A percentile compares a stretch with the other conserved stretches of the same genome.
Conservation (phyloP, 30 jellyfish, hydroid and myxozoan species). For the Mastigias papua region DNA sequence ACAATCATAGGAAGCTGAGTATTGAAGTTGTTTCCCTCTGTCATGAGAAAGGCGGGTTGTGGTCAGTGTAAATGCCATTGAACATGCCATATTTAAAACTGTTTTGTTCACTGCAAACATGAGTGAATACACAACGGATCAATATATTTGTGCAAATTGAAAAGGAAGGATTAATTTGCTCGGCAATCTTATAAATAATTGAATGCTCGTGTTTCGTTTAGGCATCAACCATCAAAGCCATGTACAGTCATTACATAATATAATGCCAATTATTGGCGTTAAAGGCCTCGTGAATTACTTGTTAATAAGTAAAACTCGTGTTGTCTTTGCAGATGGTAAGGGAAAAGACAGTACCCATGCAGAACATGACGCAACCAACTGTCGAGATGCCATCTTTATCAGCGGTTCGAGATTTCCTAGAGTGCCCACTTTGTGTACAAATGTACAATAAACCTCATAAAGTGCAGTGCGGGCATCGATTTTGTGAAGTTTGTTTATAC, state of each 20-base stretch:
- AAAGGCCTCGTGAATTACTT: not conserved
- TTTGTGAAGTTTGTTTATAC: slow-evolving; percentile 68
- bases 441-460: slow-evolving; percentile 53
- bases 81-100: not conserved
- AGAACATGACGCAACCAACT: slow-evolving; percentile 41
- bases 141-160: slow-evolving; percentile 18
- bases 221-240: too few relatives aligned
- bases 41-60: not conserved
- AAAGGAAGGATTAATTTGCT: slow-evolving; percentile 52
- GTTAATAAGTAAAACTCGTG: not conserved
- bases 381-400: slow-evolving; percentile 60
- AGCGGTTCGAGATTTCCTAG: slow-evolving; percentile 58
- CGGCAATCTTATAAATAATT: slow-evolving; percentile 36
- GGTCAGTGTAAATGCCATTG: not conserved
- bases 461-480: slow-evolving; percentile 68
- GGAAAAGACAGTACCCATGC: not conserved
- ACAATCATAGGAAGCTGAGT: not conserved
- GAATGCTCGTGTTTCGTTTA: slow-evolving; percentile 8
- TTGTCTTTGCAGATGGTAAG: not conserved
- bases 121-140: not conserved
- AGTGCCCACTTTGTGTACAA: slow-evolving; percentile 65
- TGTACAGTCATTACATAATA: too few relatives aligned
- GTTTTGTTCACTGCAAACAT: not conserved
- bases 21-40: not conserved
- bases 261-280: too few relatives aligned